Evolutionary conservation across 2,888 invertebrate genomes (phyloP).

Genomic region (Rotaria sp.): DNA sequence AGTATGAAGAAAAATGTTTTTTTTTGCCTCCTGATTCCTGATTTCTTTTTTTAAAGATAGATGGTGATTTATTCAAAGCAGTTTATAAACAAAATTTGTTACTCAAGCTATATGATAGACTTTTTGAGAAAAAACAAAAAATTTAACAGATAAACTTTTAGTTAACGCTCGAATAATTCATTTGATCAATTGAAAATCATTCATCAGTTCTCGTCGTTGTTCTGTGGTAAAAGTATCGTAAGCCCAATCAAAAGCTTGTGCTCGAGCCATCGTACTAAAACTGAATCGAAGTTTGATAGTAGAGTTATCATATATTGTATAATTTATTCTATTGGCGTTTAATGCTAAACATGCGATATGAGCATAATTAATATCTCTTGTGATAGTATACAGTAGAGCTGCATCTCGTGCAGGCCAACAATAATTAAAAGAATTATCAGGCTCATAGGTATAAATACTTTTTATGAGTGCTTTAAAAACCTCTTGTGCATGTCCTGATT

Average conservation of each 20-base stretch:
- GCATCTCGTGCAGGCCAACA: background rate
- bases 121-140: too few species aligned
- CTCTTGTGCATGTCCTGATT: background rate
- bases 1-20: too few species aligned
- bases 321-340: background rate
- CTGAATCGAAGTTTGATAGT: background rate
- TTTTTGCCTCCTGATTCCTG: too few species aligned
- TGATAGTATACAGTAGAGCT: background rate
- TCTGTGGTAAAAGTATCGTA: background rate
- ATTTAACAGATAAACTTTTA: too few species aligned
- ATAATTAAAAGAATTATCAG: background rate
- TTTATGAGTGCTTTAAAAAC: background rate
- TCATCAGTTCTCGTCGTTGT: background rate
- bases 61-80: too few species aligned
- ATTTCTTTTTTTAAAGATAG: too few species aligned
- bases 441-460: background rate
- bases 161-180: too few species aligned
- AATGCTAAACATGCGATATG: background rate
- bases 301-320: background rate
- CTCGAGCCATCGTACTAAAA: background rate
- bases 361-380: background rate
- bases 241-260: background rate
- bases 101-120: too few species aligned
- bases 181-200: background rate
- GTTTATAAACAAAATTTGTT: too few species aligned